Conservation (phyloP, 2,797 vertebrate species). For the Alfaro cultratus region DNA sequence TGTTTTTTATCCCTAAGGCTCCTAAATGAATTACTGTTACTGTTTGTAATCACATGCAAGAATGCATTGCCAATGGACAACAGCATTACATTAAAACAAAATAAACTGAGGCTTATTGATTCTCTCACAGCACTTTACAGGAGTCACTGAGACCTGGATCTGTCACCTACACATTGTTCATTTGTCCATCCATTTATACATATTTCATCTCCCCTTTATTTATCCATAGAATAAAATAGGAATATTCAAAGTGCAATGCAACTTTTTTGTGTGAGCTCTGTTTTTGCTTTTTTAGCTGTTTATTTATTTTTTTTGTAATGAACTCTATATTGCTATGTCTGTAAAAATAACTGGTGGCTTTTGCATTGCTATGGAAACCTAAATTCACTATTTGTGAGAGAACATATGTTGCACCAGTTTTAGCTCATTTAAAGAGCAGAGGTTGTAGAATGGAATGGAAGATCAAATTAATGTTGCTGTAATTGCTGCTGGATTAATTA, state of each 20-base stretch:
- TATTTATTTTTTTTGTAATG: background rate
- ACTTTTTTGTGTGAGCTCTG: background rate
- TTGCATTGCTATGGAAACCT: background rate
- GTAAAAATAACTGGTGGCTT: background rate
- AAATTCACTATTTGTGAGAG: background rate
- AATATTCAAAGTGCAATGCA: background rate
- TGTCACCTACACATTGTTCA: constrained; percentile 36
- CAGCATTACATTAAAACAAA: constrained; percentile 25
- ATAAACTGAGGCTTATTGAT: constrained; percentile 35
- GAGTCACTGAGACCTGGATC: constrained; percentile 50
- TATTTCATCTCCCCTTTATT: background rate
- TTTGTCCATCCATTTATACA: background rate
- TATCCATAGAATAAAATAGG: background rate
- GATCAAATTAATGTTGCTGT: background rate
- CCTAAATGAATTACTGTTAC: constrained; percentile 6
- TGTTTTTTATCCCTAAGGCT: constrained; percentile 13
- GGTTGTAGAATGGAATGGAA: background rate
- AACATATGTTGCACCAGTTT: background rate
- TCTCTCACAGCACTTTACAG: constrained; percentile 39
- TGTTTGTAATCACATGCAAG: constrained; percentile 16
- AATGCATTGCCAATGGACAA: constrained; percentile 37
- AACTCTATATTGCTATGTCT: background rate
- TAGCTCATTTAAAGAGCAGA: background rate
- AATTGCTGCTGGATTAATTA: background rate
- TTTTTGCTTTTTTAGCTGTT: background rate